Conservation (phyloP, 2,888 invertebrate genomes). For the Gibbula magus region DNA sequence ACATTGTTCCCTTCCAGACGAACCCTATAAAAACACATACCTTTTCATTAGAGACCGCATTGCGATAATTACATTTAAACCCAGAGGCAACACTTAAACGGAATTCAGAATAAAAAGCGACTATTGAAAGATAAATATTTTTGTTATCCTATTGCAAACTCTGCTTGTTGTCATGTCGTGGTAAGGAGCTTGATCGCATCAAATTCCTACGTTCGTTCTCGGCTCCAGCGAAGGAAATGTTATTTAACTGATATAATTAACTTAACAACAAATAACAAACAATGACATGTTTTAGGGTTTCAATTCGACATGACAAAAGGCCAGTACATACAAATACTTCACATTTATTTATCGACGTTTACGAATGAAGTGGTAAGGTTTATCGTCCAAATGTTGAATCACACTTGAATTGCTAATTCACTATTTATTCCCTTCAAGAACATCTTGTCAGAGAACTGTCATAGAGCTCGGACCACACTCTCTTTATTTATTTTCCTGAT, state of each 20-base stretch:
- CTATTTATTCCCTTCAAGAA: background rate
- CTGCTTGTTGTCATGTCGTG: background rate
- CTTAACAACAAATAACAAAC: background rate
- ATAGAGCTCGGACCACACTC: no score
- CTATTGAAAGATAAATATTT: constrained; percentile 7
- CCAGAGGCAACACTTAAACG: background rate
- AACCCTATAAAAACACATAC: background rate
- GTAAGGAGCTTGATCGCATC: background rate
- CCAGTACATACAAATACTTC: constrained; percentile 7
- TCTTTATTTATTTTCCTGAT: constrained; percentile 8
- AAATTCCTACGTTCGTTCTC: background rate
- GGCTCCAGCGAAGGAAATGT: background rate
- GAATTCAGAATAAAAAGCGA: constrained; percentile 16
- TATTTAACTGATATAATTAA: constrained; percentile 18
- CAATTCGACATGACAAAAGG: no score
- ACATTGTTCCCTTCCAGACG: background rate
- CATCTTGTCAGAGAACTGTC: no score
- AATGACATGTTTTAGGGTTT: background rate
- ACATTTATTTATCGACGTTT: background rate
- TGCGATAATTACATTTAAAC: background rate
- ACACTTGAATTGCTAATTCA: constrained; percentile 24
- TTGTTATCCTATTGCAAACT: constrained; percentile 2
- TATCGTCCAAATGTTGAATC: constrained; percentile 23
- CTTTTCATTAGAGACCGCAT: background rate
- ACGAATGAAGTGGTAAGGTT: constrained; percentile 1